These are phyloP conservation scores for Callorhinus ursinus DNA, from an alignment of 2,113 vertebrate genomes.

Conservation along the genomic window DNA sequence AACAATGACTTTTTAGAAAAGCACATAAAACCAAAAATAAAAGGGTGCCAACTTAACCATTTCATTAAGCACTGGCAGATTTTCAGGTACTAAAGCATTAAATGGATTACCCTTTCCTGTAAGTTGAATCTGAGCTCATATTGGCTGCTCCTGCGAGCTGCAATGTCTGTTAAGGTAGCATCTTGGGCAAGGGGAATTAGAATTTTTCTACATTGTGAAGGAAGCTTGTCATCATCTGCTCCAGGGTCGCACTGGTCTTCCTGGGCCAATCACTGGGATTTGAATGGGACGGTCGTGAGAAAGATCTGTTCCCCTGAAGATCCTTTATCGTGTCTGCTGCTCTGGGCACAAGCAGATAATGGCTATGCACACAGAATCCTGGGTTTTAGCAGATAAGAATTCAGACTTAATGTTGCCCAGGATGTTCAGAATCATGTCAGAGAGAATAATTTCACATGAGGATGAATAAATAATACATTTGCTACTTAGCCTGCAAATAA, in stretches of 20 bases:
- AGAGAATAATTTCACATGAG: slow-evolving; percentile 76
- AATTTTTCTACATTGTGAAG: background rate
- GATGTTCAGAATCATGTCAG: slow-evolving; percentile 68
- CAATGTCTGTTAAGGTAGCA: background rate
- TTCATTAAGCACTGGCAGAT: background rate
- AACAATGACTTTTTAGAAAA: background rate
- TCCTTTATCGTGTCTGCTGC: background rate
- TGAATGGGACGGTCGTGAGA: background rate
- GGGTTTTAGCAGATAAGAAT: slow-evolving; percentile 44
- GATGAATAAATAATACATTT: slow-evolving; percentile 76
- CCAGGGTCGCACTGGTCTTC: background rate
- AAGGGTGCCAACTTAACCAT: background rate
- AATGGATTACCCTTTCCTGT: background rate
- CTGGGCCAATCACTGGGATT: background rate
- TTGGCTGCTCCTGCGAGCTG: background rate
- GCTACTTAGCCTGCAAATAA: slow-evolving; percentile 69
- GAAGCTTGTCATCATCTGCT: background rate
- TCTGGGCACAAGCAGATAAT: background rate
- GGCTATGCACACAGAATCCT: background rate
- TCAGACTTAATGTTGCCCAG: slow-evolving; percentile 60
- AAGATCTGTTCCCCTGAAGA: background rate
- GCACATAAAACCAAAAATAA: background rate
- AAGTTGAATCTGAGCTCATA: background rate
- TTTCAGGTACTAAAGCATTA: background rate
- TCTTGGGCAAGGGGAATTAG: background rate